Evolutionary conservation across 2,888 invertebrate species (phyloP).

Genomic region (Phragmatobia fuliginosa): DNA sequence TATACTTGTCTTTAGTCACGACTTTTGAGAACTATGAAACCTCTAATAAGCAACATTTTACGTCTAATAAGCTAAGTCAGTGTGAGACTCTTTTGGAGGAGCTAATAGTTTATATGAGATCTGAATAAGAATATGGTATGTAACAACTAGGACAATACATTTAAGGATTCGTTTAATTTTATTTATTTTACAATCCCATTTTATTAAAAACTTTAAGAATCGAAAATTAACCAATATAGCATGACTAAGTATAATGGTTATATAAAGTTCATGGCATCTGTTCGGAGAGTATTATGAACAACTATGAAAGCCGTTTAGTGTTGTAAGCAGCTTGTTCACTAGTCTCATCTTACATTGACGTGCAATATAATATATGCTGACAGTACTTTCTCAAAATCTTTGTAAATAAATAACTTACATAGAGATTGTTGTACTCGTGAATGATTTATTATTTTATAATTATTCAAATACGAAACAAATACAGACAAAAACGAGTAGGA

Average conservation of each 20-base stretch:
- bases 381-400: neutral
- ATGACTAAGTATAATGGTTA: neutral
- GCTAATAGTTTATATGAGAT: too few species aligned
- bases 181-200: neutral
- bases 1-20: neutral
- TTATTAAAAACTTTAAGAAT: neutral
- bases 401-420: too few species aligned
- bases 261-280: neutral
- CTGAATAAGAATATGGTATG: too few species aligned
- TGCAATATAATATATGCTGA: neutral
- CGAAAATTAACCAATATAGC: neutral
- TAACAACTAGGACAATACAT: neutral
- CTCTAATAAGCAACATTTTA: neutral
- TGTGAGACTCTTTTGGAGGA: neutral
- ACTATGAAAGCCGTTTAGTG: slow-evolving; percentile 12
- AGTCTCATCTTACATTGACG: neutral
- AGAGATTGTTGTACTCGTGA: neutral
- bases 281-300: slow-evolving; percentile 3
- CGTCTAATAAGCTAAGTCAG: neutral
- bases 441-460: neutral
- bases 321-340: slow-evolving; percentile 10
- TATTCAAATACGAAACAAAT: neutral
- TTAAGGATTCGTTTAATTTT: neutral
- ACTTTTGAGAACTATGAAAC: neutral
- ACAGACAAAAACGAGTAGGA: neutral